Conservation (phyloP, 2,888 invertebrate genomes). For the Thymelicus acteon region DNA sequence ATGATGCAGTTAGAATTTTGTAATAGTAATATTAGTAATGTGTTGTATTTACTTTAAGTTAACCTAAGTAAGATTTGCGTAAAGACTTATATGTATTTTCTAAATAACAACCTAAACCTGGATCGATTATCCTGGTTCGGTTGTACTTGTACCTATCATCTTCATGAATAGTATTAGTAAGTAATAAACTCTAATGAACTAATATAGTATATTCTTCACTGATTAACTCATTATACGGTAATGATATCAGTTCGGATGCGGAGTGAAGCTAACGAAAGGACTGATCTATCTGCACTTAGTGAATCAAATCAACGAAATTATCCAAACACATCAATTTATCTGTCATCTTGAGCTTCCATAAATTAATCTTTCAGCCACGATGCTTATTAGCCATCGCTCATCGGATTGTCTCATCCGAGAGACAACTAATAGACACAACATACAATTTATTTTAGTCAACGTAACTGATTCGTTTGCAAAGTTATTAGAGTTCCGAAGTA, state of each 20-base stretch:
- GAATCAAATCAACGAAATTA: neutral
- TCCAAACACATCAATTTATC: constrained; percentile 4
- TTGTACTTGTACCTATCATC: too few relatives aligned
- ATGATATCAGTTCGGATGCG: neutral
- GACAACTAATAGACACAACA: neutral
- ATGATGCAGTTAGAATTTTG: too few relatives aligned
- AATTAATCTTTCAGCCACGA: neutral
- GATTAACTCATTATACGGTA: neutral
- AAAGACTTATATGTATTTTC: too few relatives aligned
- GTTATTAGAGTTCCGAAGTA: too few relatives aligned
- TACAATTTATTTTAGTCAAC: constrained; percentile 1
- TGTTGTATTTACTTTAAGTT: too few relatives aligned
- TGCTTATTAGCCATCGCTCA: neutral
- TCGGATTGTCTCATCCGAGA: neutral
- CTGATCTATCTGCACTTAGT: neutral
- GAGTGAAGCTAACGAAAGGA: neutral
- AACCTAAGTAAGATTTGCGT: too few relatives aligned
- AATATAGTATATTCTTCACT: too few relatives aligned
- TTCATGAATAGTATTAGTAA: too few relatives aligned
- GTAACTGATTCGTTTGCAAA: neutral
- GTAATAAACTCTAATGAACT: too few relatives aligned
- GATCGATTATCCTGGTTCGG: too few relatives aligned
- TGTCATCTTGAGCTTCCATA: constrained; percentile 12
- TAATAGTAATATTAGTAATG: too few relatives aligned
- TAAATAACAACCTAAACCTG: too few relatives aligned